Base-by-base conservation (phyloP, 2,113 vertebrate species). In the Hippocampus abdominalis region DNA sequence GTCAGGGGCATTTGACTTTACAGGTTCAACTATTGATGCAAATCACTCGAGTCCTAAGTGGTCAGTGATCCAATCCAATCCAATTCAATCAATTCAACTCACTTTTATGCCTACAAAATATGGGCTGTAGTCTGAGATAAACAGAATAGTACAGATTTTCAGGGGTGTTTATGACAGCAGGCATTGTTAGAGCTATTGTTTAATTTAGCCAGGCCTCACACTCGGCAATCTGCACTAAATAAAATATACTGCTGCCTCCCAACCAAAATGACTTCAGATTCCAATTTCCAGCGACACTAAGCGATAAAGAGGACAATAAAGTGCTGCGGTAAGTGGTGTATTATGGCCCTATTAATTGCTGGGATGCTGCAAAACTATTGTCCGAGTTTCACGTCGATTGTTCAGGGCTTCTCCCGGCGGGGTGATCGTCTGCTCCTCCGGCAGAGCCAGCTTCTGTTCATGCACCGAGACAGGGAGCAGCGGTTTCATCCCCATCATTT, bases 311-410 rank as follows among this genome's bases (percentile, higher is more conserved):
- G 40, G 69, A 67, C 59, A 74, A 84, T 81, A 73, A 79, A 84
- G 73, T 71, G 70, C 67, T 71, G 23, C 7, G 5, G 49, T 72
- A 75, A 64, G 77, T 65, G 75, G 76, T 59, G 67, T 63, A 77
- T 77, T 81, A 86, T 82, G 70, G 76, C 64, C 72, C 70, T 69
- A 79, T 86, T 87, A 83, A 84, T 87, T 87, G 76, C 69, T 82
- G 83, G 83, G 84, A 86, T 83, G 70, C 67, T 63, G 72, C 77
- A 51, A 70, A 73, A 64, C 56, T 60, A 65, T 73, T 69, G 59
- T 66, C 61, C 23, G 59, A 64, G 56, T 72, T 72, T 68, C 64
- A 65, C 65, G 68, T 64, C 60, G 51, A 80, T 74, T 63, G 73
- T 71, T 72, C 63, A 69, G 40, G 61, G 66, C 53, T 39, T 67